Conservation (phyloP, 2,888 invertebrate genomes). For the Agonopterix alstromeriana region DNA sequence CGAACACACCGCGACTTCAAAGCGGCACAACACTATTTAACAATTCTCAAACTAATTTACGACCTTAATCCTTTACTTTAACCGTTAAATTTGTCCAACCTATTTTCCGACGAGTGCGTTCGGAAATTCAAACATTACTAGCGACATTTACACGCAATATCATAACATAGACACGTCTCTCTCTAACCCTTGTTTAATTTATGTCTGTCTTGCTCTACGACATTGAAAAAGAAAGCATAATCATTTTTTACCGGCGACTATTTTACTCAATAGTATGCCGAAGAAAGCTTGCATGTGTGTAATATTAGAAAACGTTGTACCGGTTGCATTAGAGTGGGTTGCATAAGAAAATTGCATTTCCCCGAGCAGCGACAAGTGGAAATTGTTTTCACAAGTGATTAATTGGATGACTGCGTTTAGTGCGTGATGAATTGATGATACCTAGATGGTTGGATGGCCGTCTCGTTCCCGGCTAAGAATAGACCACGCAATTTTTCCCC, state of each 20-base stretch:
- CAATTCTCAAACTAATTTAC: conserved; percentile 29
- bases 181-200: conserved; percentile 30
- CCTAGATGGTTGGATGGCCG: too few relatives aligned
- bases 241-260: conserved; percentile 55
- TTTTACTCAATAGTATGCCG: conserved; percentile 67
- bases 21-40: conserved; percentile 45
- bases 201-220: conserved; percentile 42
- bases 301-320: conserved; percentile 70
- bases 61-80: conserved; percentile 39
- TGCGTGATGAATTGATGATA: too few relatives aligned
- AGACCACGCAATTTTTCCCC: too few relatives aligned
- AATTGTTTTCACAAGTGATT: conserved; percentile 18
- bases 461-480: too few relatives aligned
- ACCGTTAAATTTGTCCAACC: conserved; percentile 47
- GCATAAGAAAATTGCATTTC: conserved; percentile 74
- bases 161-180: conserved; percentile 40
- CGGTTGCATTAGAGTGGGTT: conserved; percentile 59
- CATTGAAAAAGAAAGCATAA: conserved; percentile 75
- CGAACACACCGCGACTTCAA: conserved; percentile 49
- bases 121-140: conserved; percentile 40
- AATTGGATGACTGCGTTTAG: conserved; percentile 3
- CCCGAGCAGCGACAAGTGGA: conserved; percentile 29
- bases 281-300: conserved; percentile 70
- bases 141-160: conserved; percentile 46
- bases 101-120: conserved; percentile 42